A percentile compares a stretch with the other conserved stretches of the same genome.
Evolutionary conservation across 2,888 invertebrate species (phyloP).

Genomic region (Leucophora obtusa): DNA sequence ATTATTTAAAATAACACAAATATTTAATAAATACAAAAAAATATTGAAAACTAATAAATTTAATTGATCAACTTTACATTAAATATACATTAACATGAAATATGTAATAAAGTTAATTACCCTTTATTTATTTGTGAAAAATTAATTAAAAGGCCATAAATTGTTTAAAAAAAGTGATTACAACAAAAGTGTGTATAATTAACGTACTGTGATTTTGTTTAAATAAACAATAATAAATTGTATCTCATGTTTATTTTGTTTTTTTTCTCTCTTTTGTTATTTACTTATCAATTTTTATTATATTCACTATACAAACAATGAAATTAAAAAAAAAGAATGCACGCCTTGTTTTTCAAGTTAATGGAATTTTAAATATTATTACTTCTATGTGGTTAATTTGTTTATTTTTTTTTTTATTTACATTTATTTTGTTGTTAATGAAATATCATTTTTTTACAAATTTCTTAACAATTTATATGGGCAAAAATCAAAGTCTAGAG

Average conservation of each 20-base stretch:
- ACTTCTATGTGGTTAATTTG: not conserved
- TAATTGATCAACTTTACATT: not conserved
- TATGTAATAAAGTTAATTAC: conserved; percentile 1
- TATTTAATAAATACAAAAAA: too few species aligned
- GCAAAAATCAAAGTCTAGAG: too few species aligned
- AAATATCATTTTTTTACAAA: not conserved
- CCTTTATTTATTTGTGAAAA: not conserved
- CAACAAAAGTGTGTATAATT: not conserved
- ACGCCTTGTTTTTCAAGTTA: conserved; percentile 52
- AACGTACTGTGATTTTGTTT: conserved; percentile 6
- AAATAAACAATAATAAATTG: conserved; percentile 20
- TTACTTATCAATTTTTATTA: conserved; percentile 19
- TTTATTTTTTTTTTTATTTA: not conserved
- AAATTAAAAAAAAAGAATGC: conserved; percentile 5
- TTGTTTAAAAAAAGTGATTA: not conserved
- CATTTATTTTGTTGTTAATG: conserved; percentile 23
- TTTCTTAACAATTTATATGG: too few species aligned
- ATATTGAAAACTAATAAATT: not conserved
- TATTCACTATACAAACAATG: conserved; percentile 14
- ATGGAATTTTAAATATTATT: conserved; percentile 27
- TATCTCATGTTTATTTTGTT: conserved; percentile 6
- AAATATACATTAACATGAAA: not conserved
- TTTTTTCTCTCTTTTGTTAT: conserved; percentile 12
- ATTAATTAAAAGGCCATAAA: not conserved
- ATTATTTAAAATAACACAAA: too few species aligned